Conservation (phyloP, 1,140 invertebrate species). For the Brachionus asplanchnoidis region DNA sequence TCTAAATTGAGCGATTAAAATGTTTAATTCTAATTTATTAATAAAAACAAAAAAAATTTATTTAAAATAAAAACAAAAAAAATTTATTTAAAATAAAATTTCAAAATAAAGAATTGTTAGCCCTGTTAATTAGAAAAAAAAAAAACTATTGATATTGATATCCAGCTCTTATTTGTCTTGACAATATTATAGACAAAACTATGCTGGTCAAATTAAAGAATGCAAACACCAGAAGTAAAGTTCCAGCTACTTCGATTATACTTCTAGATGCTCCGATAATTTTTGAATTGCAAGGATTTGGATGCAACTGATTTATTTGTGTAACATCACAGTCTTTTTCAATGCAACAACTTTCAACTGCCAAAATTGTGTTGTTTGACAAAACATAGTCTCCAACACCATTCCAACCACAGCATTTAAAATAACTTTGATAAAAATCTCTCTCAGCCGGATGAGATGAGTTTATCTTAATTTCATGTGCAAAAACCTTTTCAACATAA, state of each 20-base stretch:
- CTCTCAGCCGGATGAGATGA: not conserved
- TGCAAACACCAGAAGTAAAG: slow-evolving; percentile 4
- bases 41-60: not conserved
- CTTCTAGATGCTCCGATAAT: not conserved
- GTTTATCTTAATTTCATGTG: not conserved
- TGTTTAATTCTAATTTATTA: too few relatives aligned
- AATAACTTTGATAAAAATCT: slow-evolving; percentile 15
- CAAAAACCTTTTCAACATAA: slow-evolving; percentile 23
- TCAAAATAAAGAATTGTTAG: not conserved
- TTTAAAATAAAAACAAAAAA: not conserved
- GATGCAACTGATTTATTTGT: not conserved
- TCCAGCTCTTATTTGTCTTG: slow-evolving; percentile 2
- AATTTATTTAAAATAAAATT: not conserved
- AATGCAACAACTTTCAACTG: not conserved
- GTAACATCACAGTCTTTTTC: not conserved
- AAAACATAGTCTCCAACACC: not conserved
- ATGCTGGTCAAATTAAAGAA: slow-evolving; percentile 34
- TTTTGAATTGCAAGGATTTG: slow-evolving; percentile 1
- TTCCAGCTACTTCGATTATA: slow-evolving; percentile 14
- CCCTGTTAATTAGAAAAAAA: not conserved
- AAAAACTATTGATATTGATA: slow-evolving; percentile 34
- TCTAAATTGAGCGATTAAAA: too few relatives aligned
- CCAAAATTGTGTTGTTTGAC: not conserved
- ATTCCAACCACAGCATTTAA: slow-evolving; percentile 35
- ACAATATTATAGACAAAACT: slow-evolving; percentile 13